A percentile compares a stretch with the other conserved stretches of the same genome.
Evolutionary conservation across 2,888 invertebrate genomes (phyloP).

Genomic region (Dicranocentrus wangi): DNA sequence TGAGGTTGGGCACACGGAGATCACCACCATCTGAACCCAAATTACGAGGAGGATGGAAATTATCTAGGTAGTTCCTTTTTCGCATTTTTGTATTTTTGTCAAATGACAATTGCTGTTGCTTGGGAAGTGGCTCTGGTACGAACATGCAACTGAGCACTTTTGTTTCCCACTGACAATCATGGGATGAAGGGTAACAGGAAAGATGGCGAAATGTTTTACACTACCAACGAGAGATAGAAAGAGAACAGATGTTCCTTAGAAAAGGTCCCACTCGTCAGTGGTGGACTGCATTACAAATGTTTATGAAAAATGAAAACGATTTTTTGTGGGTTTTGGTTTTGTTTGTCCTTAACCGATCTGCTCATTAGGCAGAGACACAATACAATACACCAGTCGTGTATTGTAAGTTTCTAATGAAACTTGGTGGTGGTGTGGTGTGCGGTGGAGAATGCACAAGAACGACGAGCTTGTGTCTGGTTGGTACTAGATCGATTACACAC

Average conservation of each 20-base stretch:
- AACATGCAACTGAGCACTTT: not conserved
- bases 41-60: slow-evolving; percentile 46
- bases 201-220: slow-evolving; percentile 3
- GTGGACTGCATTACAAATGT: not conserved
- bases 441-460: not conserved
- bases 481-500: slow-evolving; percentile 18
- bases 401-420: too few relatives aligned
- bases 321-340: slow-evolving; percentile 29
- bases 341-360: slow-evolving; percentile 37
- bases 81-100: slow-evolving; percentile 56
- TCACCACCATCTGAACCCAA: not conserved
- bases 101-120: slow-evolving; percentile 24
- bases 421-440: not conserved
- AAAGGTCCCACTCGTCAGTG: slow-evolving; percentile 3
- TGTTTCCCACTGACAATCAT: slow-evolving; percentile 26
- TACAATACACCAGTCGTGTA: not conserved
- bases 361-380: slow-evolving; percentile 16
- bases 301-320: not conserved
- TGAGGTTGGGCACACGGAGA: slow-evolving; percentile 45
- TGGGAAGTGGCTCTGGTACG: not conserved
- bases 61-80: slow-evolving; percentile 60
- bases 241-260: slow-evolving; percentile 9
- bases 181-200: not conserved
- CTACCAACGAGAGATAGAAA: not conserved
- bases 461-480: slow-evolving; percentile 42